Percentiles rank a stretch among this genome's conserved stretches.
These are phyloP conservation scores for Ochropacha duplaris DNA, from an alignment of 2,888 invertebrate genomes.

Conservation along the genomic window DNA sequence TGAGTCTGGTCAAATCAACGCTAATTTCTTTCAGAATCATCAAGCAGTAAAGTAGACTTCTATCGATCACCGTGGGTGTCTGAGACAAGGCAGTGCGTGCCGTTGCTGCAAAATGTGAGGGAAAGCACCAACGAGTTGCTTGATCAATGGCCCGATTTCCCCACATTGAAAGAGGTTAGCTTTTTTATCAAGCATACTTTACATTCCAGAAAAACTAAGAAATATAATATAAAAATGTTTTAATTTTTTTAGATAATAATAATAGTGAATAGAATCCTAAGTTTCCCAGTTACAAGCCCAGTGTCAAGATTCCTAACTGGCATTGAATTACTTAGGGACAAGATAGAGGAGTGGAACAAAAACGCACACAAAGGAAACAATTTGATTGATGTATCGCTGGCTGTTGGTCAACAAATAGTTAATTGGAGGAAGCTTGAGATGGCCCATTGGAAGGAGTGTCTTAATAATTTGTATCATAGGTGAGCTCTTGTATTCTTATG, in stretches of 20 bases:
- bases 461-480: slow-evolving; percentile 87
- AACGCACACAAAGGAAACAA: slow-evolving; percentile 94
- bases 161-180: slow-evolving; percentile 89
- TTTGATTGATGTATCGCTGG: slow-evolving; percentile 87
- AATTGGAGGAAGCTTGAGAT: slow-evolving; percentile 96
- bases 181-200: background rate
- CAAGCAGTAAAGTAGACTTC: slow-evolving; percentile 83
- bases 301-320: slow-evolving; percentile 95
- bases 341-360: slow-evolving; percentile 95
- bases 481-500: slow-evolving; percentile 32
- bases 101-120: slow-evolving; percentile 86
- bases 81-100: slow-evolving; percentile 88
- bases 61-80: slow-evolving; percentile 92
- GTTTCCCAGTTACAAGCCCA: slow-evolving; percentile 91
- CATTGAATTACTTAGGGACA: slow-evolving; percentile 93
- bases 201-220: background rate
- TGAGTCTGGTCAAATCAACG: no score
- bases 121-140: slow-evolving; percentile 85
- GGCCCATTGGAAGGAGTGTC: slow-evolving; percentile 92
- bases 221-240: no score
- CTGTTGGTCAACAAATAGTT: slow-evolving; percentile 91
- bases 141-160: slow-evolving; percentile 94
- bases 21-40: slow-evolving; percentile 39
- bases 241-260: slow-evolving; percentile 81
- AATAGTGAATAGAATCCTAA: slow-evolving; percentile 85